Conservation (phyloP, 2,113 vertebrate species). For the Entelurus aequoreus region DNA sequence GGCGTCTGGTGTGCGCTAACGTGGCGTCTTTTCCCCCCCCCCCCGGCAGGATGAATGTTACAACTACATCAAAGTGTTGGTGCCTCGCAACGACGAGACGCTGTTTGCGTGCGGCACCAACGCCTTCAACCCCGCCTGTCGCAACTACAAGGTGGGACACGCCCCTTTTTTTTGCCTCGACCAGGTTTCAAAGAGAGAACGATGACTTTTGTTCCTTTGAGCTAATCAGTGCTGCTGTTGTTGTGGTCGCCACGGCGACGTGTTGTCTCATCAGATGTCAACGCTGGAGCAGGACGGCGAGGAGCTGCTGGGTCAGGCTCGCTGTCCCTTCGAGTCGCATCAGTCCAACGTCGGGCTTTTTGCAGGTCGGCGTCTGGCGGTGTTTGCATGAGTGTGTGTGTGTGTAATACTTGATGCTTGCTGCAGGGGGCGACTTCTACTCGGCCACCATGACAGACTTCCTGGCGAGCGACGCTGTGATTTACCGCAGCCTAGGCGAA, state of each 20-base stretch:
- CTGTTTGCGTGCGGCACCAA: slow-evolving; percentile 91
- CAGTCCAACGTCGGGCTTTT: slow-evolving; percentile 88
- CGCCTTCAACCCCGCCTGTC: slow-evolving; percentile 88
- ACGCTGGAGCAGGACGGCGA: slow-evolving; percentile 84
- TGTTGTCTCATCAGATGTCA: slow-evolving; percentile 64
- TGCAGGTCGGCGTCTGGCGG: slow-evolving; percentile 71
- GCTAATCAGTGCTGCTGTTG: no score
- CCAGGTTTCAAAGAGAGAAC: no score
- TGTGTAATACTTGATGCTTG: not conserved
- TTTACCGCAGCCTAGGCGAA: slow-evolving; percentile 86
- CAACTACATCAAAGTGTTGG: slow-evolving; percentile 93
- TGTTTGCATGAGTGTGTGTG: not conserved
- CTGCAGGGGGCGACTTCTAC: slow-evolving; percentile 84
- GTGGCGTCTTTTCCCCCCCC: not conserved
- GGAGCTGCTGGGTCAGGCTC: slow-evolving; percentile 86
- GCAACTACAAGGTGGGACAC: slow-evolving; percentile 82
- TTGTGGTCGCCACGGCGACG: no score
- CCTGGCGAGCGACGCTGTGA: slow-evolving; percentile 86
- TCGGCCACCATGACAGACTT: slow-evolving; percentile 90
- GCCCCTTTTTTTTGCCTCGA: no score
- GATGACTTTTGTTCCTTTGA: no score
- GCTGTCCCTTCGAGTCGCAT: slow-evolving; percentile 87
- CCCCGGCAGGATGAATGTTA: slow-evolving; percentile 84
- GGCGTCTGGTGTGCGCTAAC: not conserved
- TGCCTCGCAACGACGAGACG: slow-evolving; percentile 80